These are phyloP conservation scores for Psittacula derbiana DNA, from an alignment of 2,797 vertebrate species.

Conservation along the genomic window DNA sequence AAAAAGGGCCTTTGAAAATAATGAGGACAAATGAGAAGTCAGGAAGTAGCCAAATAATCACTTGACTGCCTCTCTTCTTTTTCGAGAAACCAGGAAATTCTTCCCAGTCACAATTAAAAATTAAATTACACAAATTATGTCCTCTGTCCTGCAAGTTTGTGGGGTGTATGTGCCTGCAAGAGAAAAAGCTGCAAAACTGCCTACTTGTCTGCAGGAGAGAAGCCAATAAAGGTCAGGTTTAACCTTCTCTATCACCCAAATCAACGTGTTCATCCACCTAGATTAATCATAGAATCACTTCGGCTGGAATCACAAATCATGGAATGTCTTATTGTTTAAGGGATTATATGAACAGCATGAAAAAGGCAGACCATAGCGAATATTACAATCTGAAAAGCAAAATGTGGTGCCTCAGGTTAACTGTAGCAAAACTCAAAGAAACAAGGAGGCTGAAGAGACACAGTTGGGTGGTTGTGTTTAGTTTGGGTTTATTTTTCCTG, in stretches of 20 bases:
- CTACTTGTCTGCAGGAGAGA: background rate
- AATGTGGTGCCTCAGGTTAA: background rate
- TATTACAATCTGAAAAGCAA: background rate
- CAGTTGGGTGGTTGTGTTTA: background rate
- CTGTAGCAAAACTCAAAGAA: background rate
- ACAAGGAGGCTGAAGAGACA: background rate
- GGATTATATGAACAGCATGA: background rate
- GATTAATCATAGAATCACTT: background rate
- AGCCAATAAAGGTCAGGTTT: background rate
- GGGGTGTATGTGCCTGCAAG: background rate
- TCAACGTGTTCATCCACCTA: background rate
- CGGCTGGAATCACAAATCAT: background rate
- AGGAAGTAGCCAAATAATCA: slow-evolving; percentile 28
- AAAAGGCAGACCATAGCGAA: background rate
- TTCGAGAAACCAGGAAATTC: background rate
- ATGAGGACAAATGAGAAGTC: slow-evolving; percentile 40
- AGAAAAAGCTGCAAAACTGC: background rate
- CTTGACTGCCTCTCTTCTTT: background rate
- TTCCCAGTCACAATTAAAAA: slow-evolving; percentile 9
- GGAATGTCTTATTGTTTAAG: background rate
- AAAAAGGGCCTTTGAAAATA: slow-evolving; percentile 22
- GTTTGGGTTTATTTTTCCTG: background rate
- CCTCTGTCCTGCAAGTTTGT: background rate
- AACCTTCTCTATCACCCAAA: background rate
- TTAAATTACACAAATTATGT: background rate